These are phyloP conservation scores for Hypocryptadius cinnamomeus DNA, from an alignment of 2,113 vertebrate genomes.

Conservation along the genomic window DNA sequence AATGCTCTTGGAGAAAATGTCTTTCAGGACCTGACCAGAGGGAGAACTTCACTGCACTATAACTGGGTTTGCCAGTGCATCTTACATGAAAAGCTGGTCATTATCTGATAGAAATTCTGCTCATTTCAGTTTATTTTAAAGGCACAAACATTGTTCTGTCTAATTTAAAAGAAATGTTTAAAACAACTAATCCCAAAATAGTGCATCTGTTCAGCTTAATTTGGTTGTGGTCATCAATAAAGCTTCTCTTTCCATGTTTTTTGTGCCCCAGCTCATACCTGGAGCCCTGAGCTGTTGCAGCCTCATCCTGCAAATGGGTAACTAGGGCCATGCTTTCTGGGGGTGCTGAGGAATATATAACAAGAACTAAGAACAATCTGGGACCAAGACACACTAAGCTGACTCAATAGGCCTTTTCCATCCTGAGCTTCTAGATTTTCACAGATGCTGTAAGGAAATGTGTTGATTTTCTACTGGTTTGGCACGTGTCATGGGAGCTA, in stretches of 20 bases:
- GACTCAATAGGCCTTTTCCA: neutral
- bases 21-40: neutral
- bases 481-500: fast-evolving
- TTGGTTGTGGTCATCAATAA: neutral
- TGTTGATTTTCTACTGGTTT: neutral
- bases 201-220: neutral
- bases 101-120: neutral
- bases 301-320: neutral
- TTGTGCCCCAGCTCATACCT: neutral
- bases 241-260: neutral
- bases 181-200: neutral
- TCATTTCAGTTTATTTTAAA: neutral
- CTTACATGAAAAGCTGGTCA: neutral
- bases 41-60: neutral
- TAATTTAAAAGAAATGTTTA: neutral
- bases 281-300: neutral
- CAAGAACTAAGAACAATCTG: neutral
- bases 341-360: neutral
- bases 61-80: neutral
- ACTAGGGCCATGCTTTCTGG: neutral
- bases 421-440: neutral
- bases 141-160: neutral
- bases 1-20: neutral
- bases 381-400: neutral
- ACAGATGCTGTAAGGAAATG: neutral